phyloP scores from a whole-genome alignment of 2,888 invertebrate genomes.

The Alcis repandata region DNA sequence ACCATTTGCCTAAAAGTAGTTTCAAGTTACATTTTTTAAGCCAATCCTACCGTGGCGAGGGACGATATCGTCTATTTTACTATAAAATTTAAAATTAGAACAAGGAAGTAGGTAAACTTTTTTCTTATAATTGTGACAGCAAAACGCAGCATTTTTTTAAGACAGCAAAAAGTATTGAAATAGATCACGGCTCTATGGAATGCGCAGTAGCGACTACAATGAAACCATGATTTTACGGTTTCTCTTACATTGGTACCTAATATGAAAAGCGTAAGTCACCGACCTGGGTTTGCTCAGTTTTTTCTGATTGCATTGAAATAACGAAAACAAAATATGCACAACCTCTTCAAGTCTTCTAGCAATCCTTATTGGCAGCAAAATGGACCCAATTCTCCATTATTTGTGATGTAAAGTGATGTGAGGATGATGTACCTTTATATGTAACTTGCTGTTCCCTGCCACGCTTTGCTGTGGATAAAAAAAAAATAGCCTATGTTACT shows the following conservation, averaged over 20 bases:
- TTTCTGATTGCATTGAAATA: too few relatives aligned
- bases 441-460: too few relatives aligned
- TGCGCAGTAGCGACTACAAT: neutral
- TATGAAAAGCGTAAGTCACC: neutral
- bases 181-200: slow-evolving; percentile 18
- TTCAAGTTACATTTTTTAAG: slow-evolving; percentile 17
- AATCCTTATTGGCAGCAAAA: too few relatives aligned
- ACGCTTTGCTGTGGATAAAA: too few relatives aligned
- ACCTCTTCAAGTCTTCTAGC: too few relatives aligned
- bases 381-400: too few relatives aligned
- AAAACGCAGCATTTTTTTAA: slow-evolving; percentile 31
- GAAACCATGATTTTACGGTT: neutral
- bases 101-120: slow-evolving; percentile 55
- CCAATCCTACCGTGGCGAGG: slow-evolving; percentile 63
- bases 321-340: too few relatives aligned
- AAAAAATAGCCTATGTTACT: too few relatives aligned
- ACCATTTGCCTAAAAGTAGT: neutral
- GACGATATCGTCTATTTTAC: slow-evolving; percentile 52
- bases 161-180: slow-evolving; percentile 15
- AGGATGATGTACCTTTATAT: too few relatives aligned
- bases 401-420: too few relatives aligned
- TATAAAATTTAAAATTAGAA: slow-evolving; percentile 62
- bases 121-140: slow-evolving; percentile 34
- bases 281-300: neutral
- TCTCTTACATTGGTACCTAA: neutral